phyloP scores from a whole-genome alignment of 1,140 invertebrate genomes.

The Drosophila prosaltans region DNA sequence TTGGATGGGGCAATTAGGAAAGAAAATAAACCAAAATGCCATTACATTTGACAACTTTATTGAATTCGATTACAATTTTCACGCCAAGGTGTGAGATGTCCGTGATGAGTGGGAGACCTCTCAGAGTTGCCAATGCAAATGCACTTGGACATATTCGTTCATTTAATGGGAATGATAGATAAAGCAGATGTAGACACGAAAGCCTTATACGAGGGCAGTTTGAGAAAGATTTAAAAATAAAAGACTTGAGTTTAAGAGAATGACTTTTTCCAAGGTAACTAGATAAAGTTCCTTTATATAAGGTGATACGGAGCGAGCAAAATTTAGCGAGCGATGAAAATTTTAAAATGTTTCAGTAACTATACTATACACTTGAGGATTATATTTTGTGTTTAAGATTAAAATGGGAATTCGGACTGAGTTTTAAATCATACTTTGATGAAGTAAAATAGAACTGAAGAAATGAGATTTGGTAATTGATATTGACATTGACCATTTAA shows the following conservation, averaged over 20 bases:
- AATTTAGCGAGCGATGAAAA: no score
- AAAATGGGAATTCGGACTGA: no score
- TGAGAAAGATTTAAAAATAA: neutral
- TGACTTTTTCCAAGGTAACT: no score
- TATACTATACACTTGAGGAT: no score
- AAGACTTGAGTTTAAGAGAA: neutral
- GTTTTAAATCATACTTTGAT: no score
- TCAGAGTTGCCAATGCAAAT: constrained; percentile 51
- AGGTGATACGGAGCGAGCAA: no score
- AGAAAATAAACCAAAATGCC: constrained; percentile 36
- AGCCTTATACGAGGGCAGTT: constrained; percentile 30
- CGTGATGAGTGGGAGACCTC: constrained; percentile 20
- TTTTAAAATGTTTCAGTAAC: no score
- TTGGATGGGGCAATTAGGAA: constrained; percentile 53
- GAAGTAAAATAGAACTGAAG: no score
- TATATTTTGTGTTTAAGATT: no score
- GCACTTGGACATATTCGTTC: constrained; percentile 61
- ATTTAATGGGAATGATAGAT: constrained; percentile 61
- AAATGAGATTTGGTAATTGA: no score
- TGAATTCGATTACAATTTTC: constrained; percentile 79
- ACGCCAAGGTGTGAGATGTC: constrained; percentile 65
- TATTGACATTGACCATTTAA: no score
- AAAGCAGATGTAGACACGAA: constrained; percentile 36
- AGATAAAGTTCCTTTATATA: no score
- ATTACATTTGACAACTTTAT: constrained; percentile 68